Evolutionary conservation across 2,797 vertebrate species (phyloP).

Genomic region (Tapirus indicus): DNA sequence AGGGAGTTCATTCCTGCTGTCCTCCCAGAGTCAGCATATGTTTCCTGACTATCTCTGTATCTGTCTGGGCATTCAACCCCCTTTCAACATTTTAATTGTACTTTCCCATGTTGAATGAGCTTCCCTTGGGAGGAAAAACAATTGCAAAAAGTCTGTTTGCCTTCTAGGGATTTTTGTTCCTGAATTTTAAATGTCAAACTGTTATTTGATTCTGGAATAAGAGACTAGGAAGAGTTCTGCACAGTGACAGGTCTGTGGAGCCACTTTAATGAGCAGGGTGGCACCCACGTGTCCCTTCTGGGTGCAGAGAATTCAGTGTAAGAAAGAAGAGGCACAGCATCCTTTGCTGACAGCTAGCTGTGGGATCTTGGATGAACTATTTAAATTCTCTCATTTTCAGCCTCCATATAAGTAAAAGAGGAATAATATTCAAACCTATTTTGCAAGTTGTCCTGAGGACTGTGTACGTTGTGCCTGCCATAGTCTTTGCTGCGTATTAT

Average conservation of each 20-base stretch:
- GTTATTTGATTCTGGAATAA: slow-evolving; percentile 20
- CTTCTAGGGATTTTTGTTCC: not conserved
- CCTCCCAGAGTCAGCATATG: rapidly evolving
- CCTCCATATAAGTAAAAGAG: not conserved
- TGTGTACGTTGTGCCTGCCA: not conserved
- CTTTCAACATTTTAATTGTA: not conserved
- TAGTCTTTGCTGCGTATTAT: not conserved
- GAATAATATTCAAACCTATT: not conserved
- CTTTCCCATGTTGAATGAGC: not conserved
- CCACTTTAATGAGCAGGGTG: not conserved
- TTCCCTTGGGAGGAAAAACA: slow-evolving; percentile 6
- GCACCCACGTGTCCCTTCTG: rapidly evolving
- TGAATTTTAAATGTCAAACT: slow-evolving; percentile 47
- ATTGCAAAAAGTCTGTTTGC: not conserved
- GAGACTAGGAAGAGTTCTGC: not conserved
- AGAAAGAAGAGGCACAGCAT: not conserved
- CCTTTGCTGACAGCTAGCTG: not conserved
- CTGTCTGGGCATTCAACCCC: not conserved
- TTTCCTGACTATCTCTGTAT: not conserved
- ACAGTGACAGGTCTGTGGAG: not conserved
- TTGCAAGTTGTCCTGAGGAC: not conserved
- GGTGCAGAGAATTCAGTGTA: not conserved
- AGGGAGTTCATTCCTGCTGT: not conserved
- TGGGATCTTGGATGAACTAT: not conserved
- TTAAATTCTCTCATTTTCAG: not conserved